Conservation (phyloP, 2,888 invertebrate genomes). For the Sisyra terminalis region DNA sequence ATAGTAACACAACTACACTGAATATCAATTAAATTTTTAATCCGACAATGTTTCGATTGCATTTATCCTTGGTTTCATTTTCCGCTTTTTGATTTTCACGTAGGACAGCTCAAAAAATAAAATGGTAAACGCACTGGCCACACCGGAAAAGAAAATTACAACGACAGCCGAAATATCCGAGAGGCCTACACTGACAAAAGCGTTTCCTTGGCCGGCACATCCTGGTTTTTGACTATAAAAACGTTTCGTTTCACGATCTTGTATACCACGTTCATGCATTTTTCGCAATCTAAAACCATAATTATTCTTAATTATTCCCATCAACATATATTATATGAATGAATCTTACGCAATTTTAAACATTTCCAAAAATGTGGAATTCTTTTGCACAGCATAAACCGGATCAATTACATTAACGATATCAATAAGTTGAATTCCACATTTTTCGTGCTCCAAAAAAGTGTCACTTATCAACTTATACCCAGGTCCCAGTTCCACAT, state of each 20-base stretch:
- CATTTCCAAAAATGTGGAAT: constrained; percentile 42
- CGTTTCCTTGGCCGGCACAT: constrained; percentile 35
- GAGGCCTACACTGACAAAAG: constrained; percentile 42
- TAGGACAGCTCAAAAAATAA: no score
- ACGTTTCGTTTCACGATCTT: constrained; percentile 33
- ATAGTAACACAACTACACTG: no score
- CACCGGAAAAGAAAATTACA: no score
- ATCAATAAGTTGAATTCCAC: constrained; percentile 48
- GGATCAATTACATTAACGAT: constrained; percentile 43
- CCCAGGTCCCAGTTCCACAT: constrained; percentile 52
- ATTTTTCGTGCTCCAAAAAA: constrained; percentile 56
- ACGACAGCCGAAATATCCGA: constrained; percentile 23
- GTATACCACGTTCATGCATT: constrained; percentile 40
- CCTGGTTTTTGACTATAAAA: constrained; percentile 40
- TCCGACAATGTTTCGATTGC: no score
- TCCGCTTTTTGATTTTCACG: no score
- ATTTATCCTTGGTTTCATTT: no score
- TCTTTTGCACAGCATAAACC: constrained; percentile 42
- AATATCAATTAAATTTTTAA: no score
- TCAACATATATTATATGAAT: neutral
- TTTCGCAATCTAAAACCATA: constrained; percentile 29
- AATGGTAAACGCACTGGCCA: no score
- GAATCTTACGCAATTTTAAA: constrained; percentile 39
- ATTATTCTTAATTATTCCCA: neutral
- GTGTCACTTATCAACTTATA: constrained; percentile 53